Evolutionary conservation across 2,113 vertebrate genomes (phyloP), one percentile per base, ranked within the genome.

Genomic region (Rhagologus leucostigma): DNA sequence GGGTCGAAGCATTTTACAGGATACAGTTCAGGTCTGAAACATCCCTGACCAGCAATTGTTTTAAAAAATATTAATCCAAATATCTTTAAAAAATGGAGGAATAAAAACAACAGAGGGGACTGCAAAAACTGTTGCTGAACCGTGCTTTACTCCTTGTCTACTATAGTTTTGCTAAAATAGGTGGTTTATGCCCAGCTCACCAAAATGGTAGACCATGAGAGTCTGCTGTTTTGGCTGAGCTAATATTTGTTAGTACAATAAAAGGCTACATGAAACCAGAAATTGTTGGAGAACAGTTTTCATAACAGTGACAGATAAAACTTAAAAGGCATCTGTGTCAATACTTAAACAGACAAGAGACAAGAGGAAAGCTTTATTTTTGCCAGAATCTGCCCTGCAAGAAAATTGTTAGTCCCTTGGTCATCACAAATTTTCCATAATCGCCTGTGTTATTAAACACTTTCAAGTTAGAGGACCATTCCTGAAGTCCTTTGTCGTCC

Each of bases 1-100:
- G 64, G 22, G n/a, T 71, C 0, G 0, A 90, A 93, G 35, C 27
- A 70, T 52, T 86, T 93, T 64, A 81, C 18, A 89, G 41, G 29
- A 84, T 71, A 62, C 19, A 63, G 26, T 78, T 85, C 60, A 75
- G 32, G 18, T 92, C 69, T 78, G 56, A 88, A 95, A 90, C 7
- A 46, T 46, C 56, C 13, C 3, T 64, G 9, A 22, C 13, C 65
- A 67, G 37, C 24, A 84, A 59, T 49, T 6, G 75, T 76, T 81
- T 32, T 4, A 17, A 67, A 84, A 95, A 89, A n/a, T 32, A 81
- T 49, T 41, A 59, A 52, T 56, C 24, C 15, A 47, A 70, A 29
- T 46, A 7, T 29, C 9, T 93, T 16, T 2, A 0, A 7, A 44
- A 75, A 64, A 29, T 4, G 0, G 5, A 55, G 9, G 35, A 39